Percentiles rank a stretch among this genome's conserved stretches.
Evolutionary conservation across 2,113 vertebrate species (phyloP).

Genomic region (Phoxinus phoxinus): DNA sequence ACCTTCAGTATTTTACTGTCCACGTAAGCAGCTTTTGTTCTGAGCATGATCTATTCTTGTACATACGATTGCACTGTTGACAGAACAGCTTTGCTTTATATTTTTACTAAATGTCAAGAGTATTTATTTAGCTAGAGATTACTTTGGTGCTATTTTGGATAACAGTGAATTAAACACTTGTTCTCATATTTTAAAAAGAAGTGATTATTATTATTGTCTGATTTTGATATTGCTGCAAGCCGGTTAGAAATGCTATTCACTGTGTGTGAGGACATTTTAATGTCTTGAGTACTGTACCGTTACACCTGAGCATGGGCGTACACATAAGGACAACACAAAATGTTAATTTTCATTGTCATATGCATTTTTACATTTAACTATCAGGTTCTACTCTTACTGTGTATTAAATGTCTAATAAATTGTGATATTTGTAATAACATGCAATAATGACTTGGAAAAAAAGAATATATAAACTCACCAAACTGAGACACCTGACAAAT

Average conservation of each 20-base stretch:
- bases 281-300: constrained; percentile 18
- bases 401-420: constrained; percentile 39
- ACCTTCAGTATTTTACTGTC: background rate
- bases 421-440: constrained; percentile 6
- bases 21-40: constrained; percentile 10
- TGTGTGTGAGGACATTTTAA: constrained; percentile 1
- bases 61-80: constrained; percentile 70
- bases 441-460: background rate
- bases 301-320: background rate
- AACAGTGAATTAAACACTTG: constrained; percentile 11
- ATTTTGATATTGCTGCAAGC: background rate
- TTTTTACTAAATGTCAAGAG: constrained; percentile 71
- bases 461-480: background rate
- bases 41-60: constrained; percentile 59
- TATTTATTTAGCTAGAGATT: constrained; percentile 75
- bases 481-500: background rate
- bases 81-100: constrained; percentile 63
- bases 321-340: background rate
- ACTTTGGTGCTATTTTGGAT: constrained; percentile 68
- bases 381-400: background rate
- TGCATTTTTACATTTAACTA: constrained; percentile 11
- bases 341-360: background rate
- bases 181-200: constrained; percentile 25
- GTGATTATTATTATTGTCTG: constrained; percentile 12
- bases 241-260: background rate